A percentile compares a stretch with the other conserved stretches of the same genome.
phyloP scores from a whole-genome alignment of 2,113 vertebrate genomes.

The Strix aluco region DNA sequence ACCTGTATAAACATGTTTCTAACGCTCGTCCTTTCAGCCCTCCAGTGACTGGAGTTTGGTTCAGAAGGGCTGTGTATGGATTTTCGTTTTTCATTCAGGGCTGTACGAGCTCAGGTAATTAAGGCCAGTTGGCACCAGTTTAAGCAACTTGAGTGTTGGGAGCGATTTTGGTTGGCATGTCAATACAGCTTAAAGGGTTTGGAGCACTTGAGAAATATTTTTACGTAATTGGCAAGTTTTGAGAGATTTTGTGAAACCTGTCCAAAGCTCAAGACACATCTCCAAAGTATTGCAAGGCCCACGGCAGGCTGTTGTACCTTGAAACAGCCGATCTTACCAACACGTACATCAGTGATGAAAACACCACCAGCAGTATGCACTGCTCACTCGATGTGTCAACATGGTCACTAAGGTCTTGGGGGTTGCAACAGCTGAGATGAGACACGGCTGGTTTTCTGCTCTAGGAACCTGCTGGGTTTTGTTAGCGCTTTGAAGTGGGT shows the following conservation, averaged over 20 bases:
- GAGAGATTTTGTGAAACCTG: not conserved
- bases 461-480: not conserved
- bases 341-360: accelerated
- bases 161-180: not conserved
- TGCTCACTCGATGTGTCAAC: not conserved
- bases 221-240: not conserved
- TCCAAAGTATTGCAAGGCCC: not conserved
- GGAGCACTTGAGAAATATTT: not conserved
- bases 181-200: not conserved
- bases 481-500: accelerated
- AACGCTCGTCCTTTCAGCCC: not conserved
- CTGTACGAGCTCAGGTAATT: not conserved
- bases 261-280: not conserved
- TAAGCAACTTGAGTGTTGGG: not conserved
- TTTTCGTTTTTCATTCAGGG: not conserved
- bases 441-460: not conserved
- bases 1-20: not conserved
- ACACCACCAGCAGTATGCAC: accelerated
- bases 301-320: accelerated
- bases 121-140: not conserved
- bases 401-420: not conserved
- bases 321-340: accelerated
- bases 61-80: not conserved
- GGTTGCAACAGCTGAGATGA: not conserved
- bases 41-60: not conserved